phyloP scores from a whole-genome alignment of 2,113 vertebrate species.

The Xiphophorus maculatus region DNA sequence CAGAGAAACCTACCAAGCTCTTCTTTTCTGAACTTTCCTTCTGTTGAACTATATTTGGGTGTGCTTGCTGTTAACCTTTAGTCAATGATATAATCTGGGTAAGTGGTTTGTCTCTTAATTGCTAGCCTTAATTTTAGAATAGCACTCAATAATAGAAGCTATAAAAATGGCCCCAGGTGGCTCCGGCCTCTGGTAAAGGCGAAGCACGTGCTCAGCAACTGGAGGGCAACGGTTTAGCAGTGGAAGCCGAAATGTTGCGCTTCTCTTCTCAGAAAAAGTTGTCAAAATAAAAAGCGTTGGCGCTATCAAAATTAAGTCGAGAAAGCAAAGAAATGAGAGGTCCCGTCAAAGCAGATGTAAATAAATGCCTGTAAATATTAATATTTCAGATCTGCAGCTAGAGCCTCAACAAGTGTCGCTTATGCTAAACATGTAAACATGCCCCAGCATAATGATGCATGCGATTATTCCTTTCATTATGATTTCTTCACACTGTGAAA shows the following conservation, averaged over 20 bases:
- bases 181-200: slow-evolving; percentile 39
- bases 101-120: slow-evolving; percentile 70
- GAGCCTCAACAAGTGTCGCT: slow-evolving; percentile 26
- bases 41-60: slow-evolving; percentile 55
- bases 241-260: slow-evolving; percentile 1
- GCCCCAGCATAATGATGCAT: slow-evolving; percentile 33
- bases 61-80: slow-evolving; percentile 64
- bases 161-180: slow-evolving; percentile 61
- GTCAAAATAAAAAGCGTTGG: neutral
- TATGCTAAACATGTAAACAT: slow-evolving; percentile 40
- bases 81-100: slow-evolving; percentile 67
- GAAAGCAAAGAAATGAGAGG: neutral
- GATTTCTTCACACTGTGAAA: neutral
- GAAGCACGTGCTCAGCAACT: slow-evolving; percentile 20
- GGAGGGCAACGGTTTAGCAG: slow-evolving; percentile 22
- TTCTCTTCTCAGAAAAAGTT: neutral
- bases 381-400: neutral
- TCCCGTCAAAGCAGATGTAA: neutral
- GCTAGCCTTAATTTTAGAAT: slow-evolving; percentile 68
- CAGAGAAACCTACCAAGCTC: slow-evolving; percentile 18
- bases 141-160: slow-evolving; percentile 65
- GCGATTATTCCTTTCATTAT: slow-evolving; percentile 16
- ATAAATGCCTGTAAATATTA: slow-evolving; percentile 4
- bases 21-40: slow-evolving; percentile 39
- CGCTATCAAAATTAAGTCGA: neutral